A percentile compares a stretch with the other conserved stretches of the same genome.
phyloP scores from a whole-genome alignment of 2,888 invertebrate genomes.

The Thecophora atra region DNA sequence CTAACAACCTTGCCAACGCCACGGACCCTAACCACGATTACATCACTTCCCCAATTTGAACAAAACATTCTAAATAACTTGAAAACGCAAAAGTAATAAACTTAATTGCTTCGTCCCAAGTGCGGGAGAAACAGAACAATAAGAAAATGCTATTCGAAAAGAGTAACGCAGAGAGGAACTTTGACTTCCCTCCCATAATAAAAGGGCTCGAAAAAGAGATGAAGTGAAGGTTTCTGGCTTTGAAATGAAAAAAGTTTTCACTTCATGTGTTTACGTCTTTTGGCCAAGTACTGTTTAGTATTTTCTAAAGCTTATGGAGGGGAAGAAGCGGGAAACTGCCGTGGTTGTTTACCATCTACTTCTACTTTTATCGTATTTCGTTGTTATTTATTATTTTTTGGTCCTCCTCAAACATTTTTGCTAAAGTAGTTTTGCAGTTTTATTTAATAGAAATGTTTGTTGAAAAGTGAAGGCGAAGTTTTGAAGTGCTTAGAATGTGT shows the following conservation, averaged over 20 bases:
- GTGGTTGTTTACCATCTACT: not conserved
- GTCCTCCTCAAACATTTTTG: not conserved
- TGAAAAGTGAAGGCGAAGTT: conserved; percentile 53
- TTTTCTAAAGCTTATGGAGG: not conserved
- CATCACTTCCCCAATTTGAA: not conserved
- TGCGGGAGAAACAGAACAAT: not conserved
- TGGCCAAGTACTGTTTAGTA: not conserved
- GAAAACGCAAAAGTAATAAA: conserved; percentile 62
- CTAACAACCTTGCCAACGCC: not conserved
- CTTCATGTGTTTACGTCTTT: conserved; percentile 1
- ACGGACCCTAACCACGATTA: not conserved
- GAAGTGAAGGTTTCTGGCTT: not conserved
- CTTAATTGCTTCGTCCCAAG: conserved; percentile 58
- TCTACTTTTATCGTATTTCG: conserved; percentile 1
- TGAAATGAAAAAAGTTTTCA: conserved; percentile 25
- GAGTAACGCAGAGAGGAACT: not conserved
- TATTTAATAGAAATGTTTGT: conserved; percentile 34
- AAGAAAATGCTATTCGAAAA: not conserved
- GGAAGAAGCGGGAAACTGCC: too few species aligned
- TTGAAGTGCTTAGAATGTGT: conserved; percentile 51
- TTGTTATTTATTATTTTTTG: not conserved
- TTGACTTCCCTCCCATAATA: not conserved
- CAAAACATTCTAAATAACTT: conserved; percentile 51
- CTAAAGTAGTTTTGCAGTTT: conserved; percentile 30
- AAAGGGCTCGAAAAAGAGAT: not conserved